A percentile compares a stretch with the other conserved stretches of the same genome.
These are phyloP conservation scores for Drosophila nr. medialis DNA, from an alignment of 2,888 invertebrate genomes.

Conservation along the genomic window DNA sequence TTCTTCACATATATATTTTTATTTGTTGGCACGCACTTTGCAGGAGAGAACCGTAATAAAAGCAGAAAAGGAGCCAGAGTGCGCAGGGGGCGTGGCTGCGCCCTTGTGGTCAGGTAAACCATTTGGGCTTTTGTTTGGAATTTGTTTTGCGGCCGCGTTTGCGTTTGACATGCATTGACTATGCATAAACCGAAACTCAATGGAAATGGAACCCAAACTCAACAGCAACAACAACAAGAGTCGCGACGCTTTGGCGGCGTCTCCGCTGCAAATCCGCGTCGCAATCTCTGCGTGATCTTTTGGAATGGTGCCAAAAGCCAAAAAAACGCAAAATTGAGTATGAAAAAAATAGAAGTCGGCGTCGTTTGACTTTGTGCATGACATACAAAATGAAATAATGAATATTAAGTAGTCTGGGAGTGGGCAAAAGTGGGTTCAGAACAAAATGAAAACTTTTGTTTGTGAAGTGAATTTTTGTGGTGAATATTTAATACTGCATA, in stretches of 20 bases:
- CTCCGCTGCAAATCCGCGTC: constrained; percentile 54
- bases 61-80: background rate
- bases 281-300: constrained; percentile 70
- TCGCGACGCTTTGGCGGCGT: constrained; percentile 62
- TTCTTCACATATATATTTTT: constrained; percentile 41
- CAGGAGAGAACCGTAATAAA: background rate
- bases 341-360: constrained; percentile 18
- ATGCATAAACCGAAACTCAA: constrained; percentile 52
- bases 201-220: constrained; percentile 14
- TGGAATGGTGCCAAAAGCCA: constrained; percentile 57
- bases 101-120: constrained; percentile 70
- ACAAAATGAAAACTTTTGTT: constrained; percentile 17
- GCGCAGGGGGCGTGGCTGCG: constrained; percentile 1
- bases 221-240: constrained; percentile 20
- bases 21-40: constrained; percentile 69
- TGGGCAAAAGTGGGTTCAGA: constrained; percentile 4
- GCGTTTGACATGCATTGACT: constrained; percentile 78
- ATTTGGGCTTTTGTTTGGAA: constrained; percentile 62
- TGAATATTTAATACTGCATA: background rate
- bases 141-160: constrained; percentile 49
- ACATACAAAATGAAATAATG: constrained; percentile 66
- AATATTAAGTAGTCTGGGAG: constrained; percentile 56
- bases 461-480: background rate
- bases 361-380: constrained; percentile 67
- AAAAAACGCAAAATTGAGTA: constrained; percentile 26